Base-by-base conservation (phyloP, 1,140 invertebrate genomes). In the Maniola jurtina region DNA sequence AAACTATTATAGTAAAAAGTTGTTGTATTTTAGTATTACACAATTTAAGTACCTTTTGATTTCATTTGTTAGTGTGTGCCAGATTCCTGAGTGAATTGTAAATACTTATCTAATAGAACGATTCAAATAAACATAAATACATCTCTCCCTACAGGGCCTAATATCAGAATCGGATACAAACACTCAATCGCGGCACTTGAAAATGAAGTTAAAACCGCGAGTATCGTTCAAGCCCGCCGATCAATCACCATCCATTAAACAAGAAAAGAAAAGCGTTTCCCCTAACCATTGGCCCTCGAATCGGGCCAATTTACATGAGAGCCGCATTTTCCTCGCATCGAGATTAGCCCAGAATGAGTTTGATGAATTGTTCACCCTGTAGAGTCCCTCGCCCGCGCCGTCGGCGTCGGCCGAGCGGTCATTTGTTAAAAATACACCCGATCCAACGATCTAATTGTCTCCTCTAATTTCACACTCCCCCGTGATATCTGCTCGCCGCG, bases 211-310 rank as follows among this genome's bases (percentile, higher is more conserved):
- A 85, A 86, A 88, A 88, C 83, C 86, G 80, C 84, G 83, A 81
- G 78, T 87, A 87, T 87, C 86, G 81, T 85, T 88, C 80, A 79
- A 82, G 70, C 79, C 83, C 80, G 66, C 80, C 88, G 86, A 90
- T 90, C 86, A 88, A 90, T 90, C 88, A 90, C 88, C 86, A 90
- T 90, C 88, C 88, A 89, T 90, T 89, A 90, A 90, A 89, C 83
- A 88, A 83, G 88, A 85, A 88, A 89, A 90, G 86, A 90, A 89
- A 89, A 89, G 86, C 81, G 83, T 82, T 89, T 89, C 83, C 85
- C 86, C 81, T 79, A 79, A 77, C 84, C 81, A 84, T 87, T 84
- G 86, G 88, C 86, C 84, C 84, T 86, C 84, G 79, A 86, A 86
- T 90, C 82, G 84, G 83, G 81, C 88, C 88, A 89, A 90, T 90